These are phyloP conservation scores for Callyntrura guangdongensis DNA, from an alignment of 2,888 invertebrate species.

Conservation along the genomic window DNA sequence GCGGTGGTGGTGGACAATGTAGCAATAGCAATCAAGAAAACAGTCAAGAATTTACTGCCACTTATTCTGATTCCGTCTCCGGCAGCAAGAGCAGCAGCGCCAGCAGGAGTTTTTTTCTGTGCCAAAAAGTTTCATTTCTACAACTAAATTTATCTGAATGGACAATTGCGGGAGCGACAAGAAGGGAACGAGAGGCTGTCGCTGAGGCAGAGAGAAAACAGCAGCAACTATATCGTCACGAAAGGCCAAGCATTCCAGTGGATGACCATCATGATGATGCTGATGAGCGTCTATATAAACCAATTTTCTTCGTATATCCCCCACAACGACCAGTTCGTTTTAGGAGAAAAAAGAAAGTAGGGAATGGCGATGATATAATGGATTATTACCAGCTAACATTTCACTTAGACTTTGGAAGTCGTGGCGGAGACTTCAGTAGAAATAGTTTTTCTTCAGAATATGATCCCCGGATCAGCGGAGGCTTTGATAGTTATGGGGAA, in stretches of 20 bases:
- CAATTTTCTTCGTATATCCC: constrained; percentile 77
- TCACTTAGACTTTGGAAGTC: constrained; percentile 63
- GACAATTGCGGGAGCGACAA: constrained; percentile 50
- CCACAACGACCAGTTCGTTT: constrained; percentile 29
- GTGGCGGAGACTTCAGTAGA: not conserved
- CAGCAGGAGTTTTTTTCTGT: constrained; percentile 46
- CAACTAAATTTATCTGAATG: constrained; percentile 60
- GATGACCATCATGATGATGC: constrained; percentile 23
- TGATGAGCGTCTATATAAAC: constrained; percentile 69
- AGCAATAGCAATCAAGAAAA: constrained; percentile 51
- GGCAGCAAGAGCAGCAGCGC: not conserved
- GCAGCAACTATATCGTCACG: constrained; percentile 34
- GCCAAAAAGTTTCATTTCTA: constrained; percentile 72
- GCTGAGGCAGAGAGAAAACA: constrained; percentile 3
- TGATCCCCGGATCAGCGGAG: constrained; percentile 71
- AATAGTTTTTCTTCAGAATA: constrained; percentile 40
- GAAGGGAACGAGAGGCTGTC: constrained; percentile 27
- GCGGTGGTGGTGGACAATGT: constrained; percentile 56
- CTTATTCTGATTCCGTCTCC: constrained; percentile 63
- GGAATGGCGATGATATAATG: constrained; percentile 64
- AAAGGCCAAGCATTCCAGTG: constrained; percentile 47
- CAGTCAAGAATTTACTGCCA: constrained; percentile 68
- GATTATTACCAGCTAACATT: constrained; percentile 77
- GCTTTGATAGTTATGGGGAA: constrained; percentile 74
- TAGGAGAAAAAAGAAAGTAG: constrained; percentile 58